Conservation (phyloP, 2,113 vertebrate species). For the Semicossyphus pulcher region DNA sequence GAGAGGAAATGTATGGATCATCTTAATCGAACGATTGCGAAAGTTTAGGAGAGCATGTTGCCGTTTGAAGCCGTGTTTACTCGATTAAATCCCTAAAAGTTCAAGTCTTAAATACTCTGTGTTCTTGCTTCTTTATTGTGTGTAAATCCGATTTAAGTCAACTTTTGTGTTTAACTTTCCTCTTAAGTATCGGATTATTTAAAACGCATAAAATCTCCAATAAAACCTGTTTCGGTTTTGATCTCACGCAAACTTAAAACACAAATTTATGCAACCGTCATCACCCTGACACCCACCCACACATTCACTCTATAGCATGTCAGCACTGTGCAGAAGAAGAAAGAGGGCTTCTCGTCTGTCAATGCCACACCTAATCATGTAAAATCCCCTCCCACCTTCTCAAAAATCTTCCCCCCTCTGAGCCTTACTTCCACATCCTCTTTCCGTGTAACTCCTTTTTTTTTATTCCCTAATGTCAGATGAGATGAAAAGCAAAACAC, state of each 20-base stretch:
- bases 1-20: background rate
- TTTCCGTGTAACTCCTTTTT: background rate
- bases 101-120: background rate
- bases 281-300: constrained; percentile 55
- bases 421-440: constrained; percentile 19
- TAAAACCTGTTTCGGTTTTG: background rate
- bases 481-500: constrained; percentile 57
- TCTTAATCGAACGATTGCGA: background rate
- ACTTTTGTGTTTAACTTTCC: background rate
- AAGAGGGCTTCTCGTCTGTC: constrained; percentile 14
- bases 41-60: background rate
- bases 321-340: constrained; percentile 17
- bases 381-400: constrained; percentile 13
- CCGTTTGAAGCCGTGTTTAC: background rate
- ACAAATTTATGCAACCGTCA: constrained; percentile 30
- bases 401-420: constrained; percentile 5
- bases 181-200: background rate
- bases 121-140: background rate
- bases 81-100: background rate
- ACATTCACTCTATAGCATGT: constrained; percentile 24
- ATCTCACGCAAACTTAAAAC: constrained; percentile 31
- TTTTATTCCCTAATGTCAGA: constrained; percentile 31
- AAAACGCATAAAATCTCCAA: constrained; percentile 10
- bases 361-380: constrained; percentile 38
- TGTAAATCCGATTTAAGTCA: background rate